These are phyloP conservation scores for Atlantisia rogersi DNA, from an alignment of 2,113 vertebrate genomes.

Conservation along the genomic window DNA sequence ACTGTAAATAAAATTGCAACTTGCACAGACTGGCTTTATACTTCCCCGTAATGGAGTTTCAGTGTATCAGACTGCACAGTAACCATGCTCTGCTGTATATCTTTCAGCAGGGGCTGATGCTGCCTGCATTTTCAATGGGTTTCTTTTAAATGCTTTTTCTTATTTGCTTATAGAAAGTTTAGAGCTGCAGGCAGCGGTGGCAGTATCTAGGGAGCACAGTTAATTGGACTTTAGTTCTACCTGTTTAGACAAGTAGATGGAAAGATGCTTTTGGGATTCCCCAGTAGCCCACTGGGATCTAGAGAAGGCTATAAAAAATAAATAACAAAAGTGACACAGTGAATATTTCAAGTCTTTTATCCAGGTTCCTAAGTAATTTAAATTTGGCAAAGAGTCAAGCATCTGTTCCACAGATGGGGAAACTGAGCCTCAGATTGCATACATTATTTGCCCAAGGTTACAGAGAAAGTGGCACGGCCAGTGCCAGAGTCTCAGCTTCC, in stretches of 20 bases:
- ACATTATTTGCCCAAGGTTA: slow-evolving; percentile 28
- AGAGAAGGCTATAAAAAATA: neutral
- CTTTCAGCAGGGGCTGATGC: slow-evolving; percentile 2
- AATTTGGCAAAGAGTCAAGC: slow-evolving; percentile 28
- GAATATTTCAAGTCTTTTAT: neutral
- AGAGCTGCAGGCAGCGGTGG: neutral
- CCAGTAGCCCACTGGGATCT: slow-evolving; percentile 15
- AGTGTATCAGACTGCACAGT: neutral
- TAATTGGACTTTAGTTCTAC: slow-evolving; percentile 57
- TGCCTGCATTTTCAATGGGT: slow-evolving; percentile 35
- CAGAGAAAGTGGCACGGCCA: neutral
- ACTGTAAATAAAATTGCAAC: slow-evolving; percentile 63
- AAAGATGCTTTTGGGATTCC: slow-evolving; percentile 37
- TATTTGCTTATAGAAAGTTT: slow-evolving; percentile 28
- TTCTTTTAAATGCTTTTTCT: slow-evolving; percentile 13
- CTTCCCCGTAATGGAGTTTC: slow-evolving; percentile 46
- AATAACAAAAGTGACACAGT: slow-evolving; percentile 18
- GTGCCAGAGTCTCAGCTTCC: neutral
- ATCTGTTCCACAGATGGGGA: slow-evolving; percentile 46
- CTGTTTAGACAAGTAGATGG: slow-evolving; percentile 28
- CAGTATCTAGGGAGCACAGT: neutral
- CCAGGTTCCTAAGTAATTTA: slow-evolving; percentile 1
- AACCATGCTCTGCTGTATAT: slow-evolving; percentile 11
- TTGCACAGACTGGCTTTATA: neutral
- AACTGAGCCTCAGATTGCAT: neutral